These are phyloP conservation scores for Poliocrania exsul DNA, from an alignment of 2,797 vertebrate genomes.

Conservation along the genomic window DNA sequence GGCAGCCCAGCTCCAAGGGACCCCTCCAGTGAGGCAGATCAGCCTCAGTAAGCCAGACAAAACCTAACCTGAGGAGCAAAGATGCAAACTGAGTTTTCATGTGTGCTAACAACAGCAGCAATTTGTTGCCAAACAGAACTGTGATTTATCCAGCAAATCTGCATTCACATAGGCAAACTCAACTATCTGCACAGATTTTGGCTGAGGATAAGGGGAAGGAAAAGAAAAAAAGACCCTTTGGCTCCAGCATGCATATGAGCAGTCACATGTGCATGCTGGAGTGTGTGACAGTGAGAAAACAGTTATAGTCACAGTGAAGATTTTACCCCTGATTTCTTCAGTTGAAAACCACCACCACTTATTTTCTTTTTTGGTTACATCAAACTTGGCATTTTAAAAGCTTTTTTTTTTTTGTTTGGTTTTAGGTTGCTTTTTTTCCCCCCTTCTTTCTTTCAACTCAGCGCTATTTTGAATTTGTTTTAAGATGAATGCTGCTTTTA, in stretches of 20 bases:
- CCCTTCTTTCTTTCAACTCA: constrained; percentile 15
- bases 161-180: background rate
- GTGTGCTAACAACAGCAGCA: background rate
- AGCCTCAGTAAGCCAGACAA: background rate
- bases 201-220: background rate
- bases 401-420: background rate
- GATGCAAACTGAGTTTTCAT: background rate
- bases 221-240: background rate
- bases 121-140: background rate
- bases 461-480: constrained; percentile 74
- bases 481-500: constrained; percentile 61
- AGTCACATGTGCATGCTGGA: accelerated
- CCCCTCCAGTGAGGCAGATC: background rate
- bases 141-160: background rate
- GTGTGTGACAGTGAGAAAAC: background rate
- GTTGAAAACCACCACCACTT: constrained; percentile 72
- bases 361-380: constrained; percentile 74
- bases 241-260: background rate
- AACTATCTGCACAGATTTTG: background rate
- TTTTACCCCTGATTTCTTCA: constrained; percentile 68
- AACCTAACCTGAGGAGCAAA: background rate
- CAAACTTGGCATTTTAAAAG: constrained; percentile 82
- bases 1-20: background rate
- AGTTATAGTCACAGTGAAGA: constrained; percentile 21
- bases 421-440: background rate